These are phyloP conservation scores for Lampris incognitus DNA, from an alignment of 2,113 vertebrate genomes.

Conservation along the genomic window DNA sequence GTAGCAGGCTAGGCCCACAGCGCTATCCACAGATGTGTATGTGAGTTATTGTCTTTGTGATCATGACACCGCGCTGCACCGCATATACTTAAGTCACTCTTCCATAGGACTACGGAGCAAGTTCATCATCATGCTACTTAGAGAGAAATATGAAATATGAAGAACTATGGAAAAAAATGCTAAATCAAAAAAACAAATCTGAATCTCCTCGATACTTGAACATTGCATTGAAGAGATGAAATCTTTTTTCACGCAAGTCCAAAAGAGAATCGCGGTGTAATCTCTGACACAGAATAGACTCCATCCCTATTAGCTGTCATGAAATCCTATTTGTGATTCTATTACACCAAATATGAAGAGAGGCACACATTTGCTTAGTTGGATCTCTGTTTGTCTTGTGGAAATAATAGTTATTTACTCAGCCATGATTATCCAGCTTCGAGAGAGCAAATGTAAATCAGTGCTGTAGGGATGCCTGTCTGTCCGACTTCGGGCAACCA, in stretches of 20 bases:
- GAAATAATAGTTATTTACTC: slow-evolving; percentile 79
- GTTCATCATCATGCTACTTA: neutral
- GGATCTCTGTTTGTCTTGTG: slow-evolving; percentile 71
- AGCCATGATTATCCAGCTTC: slow-evolving; percentile 78
- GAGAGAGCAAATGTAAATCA: slow-evolving; percentile 78
- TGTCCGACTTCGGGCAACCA: slow-evolving; percentile 43
- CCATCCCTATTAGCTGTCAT: slow-evolving; percentile 67
- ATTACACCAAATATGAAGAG: slow-evolving; percentile 73
- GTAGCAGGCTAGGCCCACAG: slow-evolving; percentile 66
- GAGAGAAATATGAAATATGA: slow-evolving; percentile 10
- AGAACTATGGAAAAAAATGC: slow-evolving; percentile 2
- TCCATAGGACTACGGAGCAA: slow-evolving; percentile 19
- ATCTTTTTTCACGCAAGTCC: slow-evolving; percentile 8
- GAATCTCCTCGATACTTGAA: slow-evolving; percentile 21
- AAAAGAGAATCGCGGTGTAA: slow-evolving; percentile 26
- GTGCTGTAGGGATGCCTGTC: slow-evolving; percentile 64
- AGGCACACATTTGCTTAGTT: slow-evolving; percentile 70
- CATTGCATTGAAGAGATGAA: slow-evolving; percentile 14
- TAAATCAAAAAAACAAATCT: slow-evolving; percentile 5
- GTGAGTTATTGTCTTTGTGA: slow-evolving; percentile 72
- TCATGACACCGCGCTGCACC: slow-evolving; percentile 47
- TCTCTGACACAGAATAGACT: slow-evolving; percentile 59
- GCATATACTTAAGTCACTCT: slow-evolving; percentile 31
- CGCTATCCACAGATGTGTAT: slow-evolving; percentile 70
- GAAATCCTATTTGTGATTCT: slow-evolving; percentile 74